Base-by-base conservation (phyloP, 1,140 invertebrate species). In the Marisa cornuarietis region DNA sequence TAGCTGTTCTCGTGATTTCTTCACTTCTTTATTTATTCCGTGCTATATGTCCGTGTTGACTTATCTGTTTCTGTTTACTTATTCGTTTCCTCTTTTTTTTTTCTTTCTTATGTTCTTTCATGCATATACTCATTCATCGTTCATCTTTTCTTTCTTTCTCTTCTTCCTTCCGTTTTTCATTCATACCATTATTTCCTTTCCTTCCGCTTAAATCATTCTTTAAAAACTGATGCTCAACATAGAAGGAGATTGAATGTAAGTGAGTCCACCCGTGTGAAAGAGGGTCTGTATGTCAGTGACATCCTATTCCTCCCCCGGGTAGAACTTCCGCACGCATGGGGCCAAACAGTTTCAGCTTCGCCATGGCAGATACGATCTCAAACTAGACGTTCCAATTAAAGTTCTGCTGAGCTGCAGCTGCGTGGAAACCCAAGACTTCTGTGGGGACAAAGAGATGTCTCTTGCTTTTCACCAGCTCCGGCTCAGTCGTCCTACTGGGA, bases 131-230 rank as follows among this genome's bases (percentile, higher is more conserved):
- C 66, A 22, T 58, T 69, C 26, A 18, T 68, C 51, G 13, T 69
- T 63, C 68, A n/a, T 78, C 22, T 58, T 24, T 51, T 2, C 51
- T 49, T 78, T 22, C 69, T 65, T 78, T 26, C 69, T 65, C 51
- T 26, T 78, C 76, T 78, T 51, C 69, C 65, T 66, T n/a, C 63
- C 75, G n/a, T 9, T 65, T 31, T 20, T 65, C 7, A 63, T n/a
- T 31, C 63, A 42, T n/a, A 16, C 58, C 6, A 5, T 65, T 26
- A 63, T 26, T 52, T 42, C 49, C 58, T 63, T 68, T 77, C 75
- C 26, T 66, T 66, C 54, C 54, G 16, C 4, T 58, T 58, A 6
- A 58, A 58, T 6, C 11, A 4, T 11, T 18, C 4, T 58, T 58
- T 18, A 58, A 58, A 58, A 58, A 58, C 54, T 18, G 16, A 58